A percentile compares a stretch with the other conserved stretches of the same genome.
Conservation (phyloP, 1,140 invertebrate genomes). For the Octopus sinensis region DNA sequence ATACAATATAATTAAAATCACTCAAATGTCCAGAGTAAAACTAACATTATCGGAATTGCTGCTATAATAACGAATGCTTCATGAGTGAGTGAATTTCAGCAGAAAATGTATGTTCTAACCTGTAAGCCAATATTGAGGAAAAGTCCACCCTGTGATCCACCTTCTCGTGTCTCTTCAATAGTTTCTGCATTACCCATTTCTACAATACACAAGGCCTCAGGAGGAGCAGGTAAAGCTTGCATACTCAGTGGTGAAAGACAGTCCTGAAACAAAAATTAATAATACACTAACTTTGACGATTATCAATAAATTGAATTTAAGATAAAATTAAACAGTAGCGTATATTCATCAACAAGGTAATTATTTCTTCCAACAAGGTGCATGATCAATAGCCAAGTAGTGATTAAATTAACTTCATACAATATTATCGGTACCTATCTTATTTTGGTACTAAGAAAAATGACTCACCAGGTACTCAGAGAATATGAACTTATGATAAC, state of each 20-base stretch:
- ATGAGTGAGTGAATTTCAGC: too few species aligned
- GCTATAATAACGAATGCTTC: too few species aligned
- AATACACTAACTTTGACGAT: background rate
- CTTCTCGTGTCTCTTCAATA: slow-evolving; percentile 60
- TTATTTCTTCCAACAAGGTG: too few species aligned
- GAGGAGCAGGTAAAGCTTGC: slow-evolving; percentile 93
- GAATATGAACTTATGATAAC: background rate
- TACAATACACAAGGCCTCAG: slow-evolving; percentile 94
- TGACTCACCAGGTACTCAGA: background rate
- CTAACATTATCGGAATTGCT: too few species aligned
- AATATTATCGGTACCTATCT: too few species aligned
- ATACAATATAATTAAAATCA: too few species aligned
- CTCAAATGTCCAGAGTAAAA: too few species aligned
- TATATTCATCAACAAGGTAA: too few species aligned
- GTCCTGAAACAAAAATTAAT: slow-evolving; percentile 61
- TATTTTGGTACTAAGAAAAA: background rate
- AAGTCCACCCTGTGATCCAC: slow-evolving; percentile 63
- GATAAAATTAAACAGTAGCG: slow-evolving; percentile 3
- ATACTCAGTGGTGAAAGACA: slow-evolving; percentile 90
- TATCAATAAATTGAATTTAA: background rate
- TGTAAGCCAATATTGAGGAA: slow-evolving; percentile 95
- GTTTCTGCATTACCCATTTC: slow-evolving; percentile 73
- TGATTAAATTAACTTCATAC: too few species aligned
- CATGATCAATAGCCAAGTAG: too few species aligned
- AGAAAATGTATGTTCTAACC: slow-evolving; percentile 40